phyloP scores from a whole-genome alignment of 2,113 vertebrate genomes.

The rat (Rattus norvegicus) region GRCr8 NC_086024.1:26744501-26745000 shows the following conservation, averaged over 20 bases:
- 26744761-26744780: not conserved
- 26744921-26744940: not conserved
- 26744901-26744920: not conserved
- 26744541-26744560: not conserved
- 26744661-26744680: not conserved
- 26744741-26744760: not conserved
- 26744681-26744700: too few species aligned
- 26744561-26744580: not conserved
- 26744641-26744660: not conserved
- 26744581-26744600: not conserved
- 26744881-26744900: not conserved
- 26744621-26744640: not conserved
- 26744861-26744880: not conserved
- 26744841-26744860: not conserved
- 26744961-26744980: too few species aligned
- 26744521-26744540: not conserved
- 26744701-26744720: not conserved
- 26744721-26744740: not conserved
- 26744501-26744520: not conserved
- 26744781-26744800: too few species aligned
- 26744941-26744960: not conserved
- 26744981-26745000: not conserved
- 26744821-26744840: too few species aligned
- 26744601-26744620: fast-evolving
- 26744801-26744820: too few species aligned